Evolutionary conservation across 2,888 invertebrate genomes (phyloP).

Genomic region (Tridacna gigas): DNA sequence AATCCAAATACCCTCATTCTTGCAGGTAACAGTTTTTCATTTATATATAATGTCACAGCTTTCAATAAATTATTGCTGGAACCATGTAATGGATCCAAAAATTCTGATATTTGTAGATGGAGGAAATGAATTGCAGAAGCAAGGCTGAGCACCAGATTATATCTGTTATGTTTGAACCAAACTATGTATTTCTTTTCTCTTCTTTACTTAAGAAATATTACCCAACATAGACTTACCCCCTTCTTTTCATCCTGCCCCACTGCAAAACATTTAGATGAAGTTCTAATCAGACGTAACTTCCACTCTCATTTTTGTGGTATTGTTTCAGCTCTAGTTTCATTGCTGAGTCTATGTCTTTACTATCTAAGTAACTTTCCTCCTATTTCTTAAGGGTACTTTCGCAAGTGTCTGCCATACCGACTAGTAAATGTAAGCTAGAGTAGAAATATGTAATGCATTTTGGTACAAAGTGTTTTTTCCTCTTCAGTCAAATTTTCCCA

Average conservation of each 20-base stretch:
- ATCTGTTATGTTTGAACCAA: conserved; percentile 42
- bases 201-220: conserved; percentile 17
- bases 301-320: conserved; percentile 40
- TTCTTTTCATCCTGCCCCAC: conserved; percentile 53
- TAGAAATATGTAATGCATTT: conserved; percentile 64
- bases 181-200: conserved; percentile 17
- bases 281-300: conserved; percentile 29
- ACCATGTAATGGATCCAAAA: conserved; percentile 41
- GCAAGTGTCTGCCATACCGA: conserved; percentile 52
- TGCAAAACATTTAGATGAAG: conserved; percentile 46
- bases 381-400: conserved; percentile 39
- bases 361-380: conserved; percentile 40
- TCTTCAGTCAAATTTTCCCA: conserved; percentile 36
- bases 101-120: conserved; percentile 6
- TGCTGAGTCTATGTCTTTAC: conserved; percentile 17
- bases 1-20: conserved; percentile 45
- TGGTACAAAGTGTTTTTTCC: conserved; percentile 36
- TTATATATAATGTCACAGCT: conserved; percentile 45
- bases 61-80: conserved; percentile 43
- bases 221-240: conserved; percentile 20
- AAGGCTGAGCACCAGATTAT: conserved; percentile 45
- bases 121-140: conserved; percentile 31
- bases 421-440: conserved; percentile 50
- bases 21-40: conserved; percentile 44
- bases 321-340: conserved; percentile 21